Base-by-base conservation (phyloP, 2,888 invertebrate genomes). In the Meiosimyza platycephala region DNA sequence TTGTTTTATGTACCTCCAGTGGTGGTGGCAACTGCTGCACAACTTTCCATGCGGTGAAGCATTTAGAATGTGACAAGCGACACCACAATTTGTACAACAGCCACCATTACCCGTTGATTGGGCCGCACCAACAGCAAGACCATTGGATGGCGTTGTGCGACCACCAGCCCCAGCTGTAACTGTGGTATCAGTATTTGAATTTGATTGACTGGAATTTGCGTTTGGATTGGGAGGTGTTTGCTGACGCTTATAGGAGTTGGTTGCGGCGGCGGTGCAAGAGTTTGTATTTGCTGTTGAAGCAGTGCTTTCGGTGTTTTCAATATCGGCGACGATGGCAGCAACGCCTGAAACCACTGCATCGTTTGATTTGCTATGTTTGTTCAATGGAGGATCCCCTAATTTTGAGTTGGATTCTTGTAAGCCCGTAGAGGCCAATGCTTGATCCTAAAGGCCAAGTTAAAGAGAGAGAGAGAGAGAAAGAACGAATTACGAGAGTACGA, bases 1-100 rank as follows among this genome's bases (percentile, higher is more conserved):
- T 28, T 28, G 28, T 28, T 22, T 76, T 79, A 80, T 77, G 89
- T 92, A 93, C 93, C 93, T 94, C 93, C 93, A 95, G 88, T 94
- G 94, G 86, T 93, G 92, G 89, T 92, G 93, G 89, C 95, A 95
- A 88, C 94, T 93, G 87, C 91, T 91, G 89, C 95, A 95, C 88
- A 95, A 90, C 84, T 91, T 89, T 85, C 94, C 94, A 88, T 93
- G 93, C 80, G 93, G 90, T 79, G 94, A 93, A 83, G 90, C 90
- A 88, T 93, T 92, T 80, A 93, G 89, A 85, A 92, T 90, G 85
- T 92, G 91, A 87, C 93, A 93, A 86, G 90, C 90, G 85, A 94
- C 92, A 84, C 93, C 93, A 90, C 95, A 95, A 77, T 86, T 86
- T 70, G 84, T 82, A 80, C 87, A 88, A 80, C 83, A 84, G 77